Evolutionary conservation across 2,797 vertebrate species (phyloP).

Genomic region (Poecilia picta): DNA sequence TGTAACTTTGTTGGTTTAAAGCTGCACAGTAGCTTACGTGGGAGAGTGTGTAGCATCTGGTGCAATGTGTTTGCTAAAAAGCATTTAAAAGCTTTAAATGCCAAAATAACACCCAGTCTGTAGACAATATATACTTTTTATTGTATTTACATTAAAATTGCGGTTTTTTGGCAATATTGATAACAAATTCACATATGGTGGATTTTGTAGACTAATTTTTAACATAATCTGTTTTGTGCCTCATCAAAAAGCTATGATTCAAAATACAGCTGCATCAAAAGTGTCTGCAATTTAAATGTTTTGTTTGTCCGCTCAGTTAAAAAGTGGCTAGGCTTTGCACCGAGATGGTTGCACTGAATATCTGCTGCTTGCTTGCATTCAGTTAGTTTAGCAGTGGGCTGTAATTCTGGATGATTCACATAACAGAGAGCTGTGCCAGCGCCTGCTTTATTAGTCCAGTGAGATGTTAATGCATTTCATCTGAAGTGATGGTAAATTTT

Average conservation of each 20-base stretch:
- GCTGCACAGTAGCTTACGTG: conserved; percentile 48
- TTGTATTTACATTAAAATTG: conserved; percentile 30
- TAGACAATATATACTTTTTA: conserved; percentile 9
- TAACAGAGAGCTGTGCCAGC: conserved; percentile 46
- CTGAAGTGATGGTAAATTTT: conserved; percentile 57
- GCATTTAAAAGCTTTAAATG: conserved; percentile 59
- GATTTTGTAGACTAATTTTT: not conserved
- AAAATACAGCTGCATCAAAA: conserved; percentile 24
- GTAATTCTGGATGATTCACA: conserved; percentile 49
- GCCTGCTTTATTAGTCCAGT: conserved; percentile 55
- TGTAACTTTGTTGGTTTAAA: conserved; percentile 43
- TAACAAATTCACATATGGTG: conserved; percentile 16
- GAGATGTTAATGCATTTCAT: conserved; percentile 61
- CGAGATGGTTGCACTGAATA: conserved; percentile 32
- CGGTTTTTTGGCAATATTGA: conserved; percentile 27
- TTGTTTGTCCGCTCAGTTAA: conserved; percentile 23
- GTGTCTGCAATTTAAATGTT: conserved; percentile 18
- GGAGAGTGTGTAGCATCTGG: conserved; percentile 71
- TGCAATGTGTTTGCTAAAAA: conserved; percentile 59
- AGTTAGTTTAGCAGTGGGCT: conserved; percentile 36
- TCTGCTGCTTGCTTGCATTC: conserved; percentile 44
- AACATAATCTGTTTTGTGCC: not conserved
- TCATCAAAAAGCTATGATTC: conserved; percentile 29
- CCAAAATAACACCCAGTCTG: conserved; percentile 49
- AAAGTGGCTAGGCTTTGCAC: conserved; percentile 16